Evolutionary conservation across 2,888 invertebrate genomes (phyloP).

Genomic region (Dusona sp.): DNA sequence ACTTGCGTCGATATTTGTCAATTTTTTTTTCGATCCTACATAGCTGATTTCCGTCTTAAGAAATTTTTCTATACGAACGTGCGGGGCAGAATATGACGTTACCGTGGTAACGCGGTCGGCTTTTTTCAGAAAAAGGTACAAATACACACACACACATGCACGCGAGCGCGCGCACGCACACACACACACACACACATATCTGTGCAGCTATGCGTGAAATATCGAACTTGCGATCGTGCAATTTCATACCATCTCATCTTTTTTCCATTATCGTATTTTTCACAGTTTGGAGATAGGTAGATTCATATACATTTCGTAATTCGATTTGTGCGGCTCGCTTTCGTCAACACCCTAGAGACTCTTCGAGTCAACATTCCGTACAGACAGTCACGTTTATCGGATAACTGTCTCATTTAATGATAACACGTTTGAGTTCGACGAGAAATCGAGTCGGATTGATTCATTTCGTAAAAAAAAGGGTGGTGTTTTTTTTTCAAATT

Average conservation of each 20-base stretch:
- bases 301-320: constrained; percentile 35
- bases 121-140: neutral
- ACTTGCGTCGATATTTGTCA: neutral
- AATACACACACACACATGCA: neutral
- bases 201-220: no score
- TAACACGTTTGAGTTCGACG: neutral
- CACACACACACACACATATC: no score
- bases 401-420: constrained; percentile 23
- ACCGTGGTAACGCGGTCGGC: constrained; percentile 7
- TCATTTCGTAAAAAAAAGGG: neutral
- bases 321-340: constrained; percentile 37
- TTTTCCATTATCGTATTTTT: constrained; percentile 26
- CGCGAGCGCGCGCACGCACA: no score
- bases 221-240: constrained; percentile 8
- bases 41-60: neutral
- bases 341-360: constrained; percentile 14
- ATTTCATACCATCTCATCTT: constrained; percentile 7
- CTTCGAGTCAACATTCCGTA: neutral
- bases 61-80: neutral
- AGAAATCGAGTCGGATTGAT: neutral
- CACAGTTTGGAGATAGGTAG: constrained; percentile 17
- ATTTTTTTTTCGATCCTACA: no score
- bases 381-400: constrained; percentile 34
- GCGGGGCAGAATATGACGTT: constrained; percentile 1
- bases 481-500: neutral